These are phyloP conservation scores for Blennius ocellaris DNA, from an alignment of 2,113 vertebrate genomes.

Conservation along the genomic window DNA sequence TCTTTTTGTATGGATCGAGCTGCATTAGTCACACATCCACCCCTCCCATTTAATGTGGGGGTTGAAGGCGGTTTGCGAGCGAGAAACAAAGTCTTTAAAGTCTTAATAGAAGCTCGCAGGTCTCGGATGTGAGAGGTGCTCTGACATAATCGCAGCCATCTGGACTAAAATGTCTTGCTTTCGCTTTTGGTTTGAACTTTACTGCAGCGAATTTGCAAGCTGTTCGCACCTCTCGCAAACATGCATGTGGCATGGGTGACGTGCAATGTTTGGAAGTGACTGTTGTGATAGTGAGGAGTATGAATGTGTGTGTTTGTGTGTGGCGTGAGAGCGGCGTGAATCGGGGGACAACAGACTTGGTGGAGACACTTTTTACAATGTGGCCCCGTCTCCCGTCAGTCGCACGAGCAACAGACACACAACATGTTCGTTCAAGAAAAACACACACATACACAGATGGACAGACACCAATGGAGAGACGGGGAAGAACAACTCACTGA, in stretches of 20 bases:
- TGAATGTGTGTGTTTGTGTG: conserved; percentile 27
- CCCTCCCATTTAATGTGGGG: too few species aligned
- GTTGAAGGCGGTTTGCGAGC: too few species aligned
- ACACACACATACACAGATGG: conserved; percentile 66
- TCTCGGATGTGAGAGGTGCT: conserved; percentile 47
- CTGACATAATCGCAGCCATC: conserved; percentile 66
- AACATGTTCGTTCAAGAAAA: conserved; percentile 29
- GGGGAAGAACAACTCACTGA: conserved; percentile 63
- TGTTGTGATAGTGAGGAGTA: conserved; percentile 39
- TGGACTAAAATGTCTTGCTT: conserved; percentile 56
- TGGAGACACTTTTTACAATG: conserved; percentile 63
- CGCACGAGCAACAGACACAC: conserved; percentile 42
- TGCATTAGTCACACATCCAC: too few species aligned
- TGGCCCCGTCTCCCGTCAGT: conserved; percentile 36
- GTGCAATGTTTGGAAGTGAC: conserved; percentile 48
- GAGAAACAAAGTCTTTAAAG: conserved; percentile 14
- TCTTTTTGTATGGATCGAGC: too few species aligned
- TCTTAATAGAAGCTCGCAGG: conserved; percentile 8
- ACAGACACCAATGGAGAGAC: conserved; percentile 52
- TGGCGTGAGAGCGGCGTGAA: conserved; percentile 26
- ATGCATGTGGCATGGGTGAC: conserved; percentile 60
- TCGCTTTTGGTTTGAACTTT: conserved; percentile 63
- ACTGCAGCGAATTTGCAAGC: conserved; percentile 64
- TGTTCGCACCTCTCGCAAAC: conserved; percentile 64
- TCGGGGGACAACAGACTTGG: conserved; percentile 34